Evolutionary conservation across 2,113 vertebrate species (phyloP), one percentile per base, ranked within the genome.

Genomic region (Megaceryle maxima): DNA sequence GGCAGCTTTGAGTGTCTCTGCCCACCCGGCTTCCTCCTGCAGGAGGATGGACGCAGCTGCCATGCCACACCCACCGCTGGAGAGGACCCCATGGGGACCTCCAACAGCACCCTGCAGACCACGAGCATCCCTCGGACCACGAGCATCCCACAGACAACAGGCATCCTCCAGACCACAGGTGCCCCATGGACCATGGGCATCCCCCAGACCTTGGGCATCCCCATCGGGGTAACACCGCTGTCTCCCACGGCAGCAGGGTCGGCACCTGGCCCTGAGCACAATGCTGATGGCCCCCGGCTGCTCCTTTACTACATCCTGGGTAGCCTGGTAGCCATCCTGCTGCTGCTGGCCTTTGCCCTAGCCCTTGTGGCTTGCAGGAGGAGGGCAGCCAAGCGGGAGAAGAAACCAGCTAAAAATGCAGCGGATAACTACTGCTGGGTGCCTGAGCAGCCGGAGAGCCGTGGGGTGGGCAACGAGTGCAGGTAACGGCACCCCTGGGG

Each of bases 381-480:
- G 74, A 92, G 92, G 74, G 97, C 92, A 20, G 86, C 97, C 50
- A 95, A 59, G 60, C 74, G 18, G 76, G 89, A 95, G 31, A 96
- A 98, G 81, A 87, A 60, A 3, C 92, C 96, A 24, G 77, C 94
- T 67, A 96, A 96, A 70, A 98, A 10, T 2, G 95, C 98, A 0
- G 82, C 98, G 0, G 98, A 98, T 53, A 97, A 96, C 78, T 98
- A 98, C 39, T 96, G 97, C 87, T 98, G 98, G 98, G 97, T 98
- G 62, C 97, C 98, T 0, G 98, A 98, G 62, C 83, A 97, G 70
- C 70, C 96, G 1, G 97, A 98, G 72, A 66, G 78, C 66, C 89
- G 59, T 11, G 88, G 94, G 57, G 57, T 12, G 9, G 96, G 96
- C 35, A 82, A 97, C 39, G 95, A 97, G 56, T 95, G 92, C 97